phyloP scores from a whole-genome alignment of 2,797 vertebrate species.

The Crax fasciolata region DNA sequence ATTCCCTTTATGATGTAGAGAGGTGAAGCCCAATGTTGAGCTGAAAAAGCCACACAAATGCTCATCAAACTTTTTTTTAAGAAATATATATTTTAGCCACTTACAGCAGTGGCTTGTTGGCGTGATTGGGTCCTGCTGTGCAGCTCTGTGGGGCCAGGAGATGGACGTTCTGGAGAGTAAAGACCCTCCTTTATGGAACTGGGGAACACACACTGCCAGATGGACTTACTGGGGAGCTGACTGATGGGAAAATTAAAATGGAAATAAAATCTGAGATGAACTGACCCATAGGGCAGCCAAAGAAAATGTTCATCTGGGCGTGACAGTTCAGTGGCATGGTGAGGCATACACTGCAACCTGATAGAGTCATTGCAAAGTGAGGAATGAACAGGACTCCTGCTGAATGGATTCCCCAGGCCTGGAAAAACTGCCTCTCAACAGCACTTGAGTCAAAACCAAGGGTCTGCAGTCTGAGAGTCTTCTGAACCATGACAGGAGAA shows the following conservation, averaged over 20 bases:
- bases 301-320: not conserved
- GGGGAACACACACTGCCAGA: not conserved
- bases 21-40: not conserved
- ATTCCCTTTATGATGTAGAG: not conserved
- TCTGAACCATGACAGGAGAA: fast-evolving
- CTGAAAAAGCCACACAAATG: not conserved
- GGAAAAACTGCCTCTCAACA: not conserved
- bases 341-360: not conserved
- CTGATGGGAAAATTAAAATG: not conserved
- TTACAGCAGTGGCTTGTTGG: not conserved
- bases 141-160: not conserved
- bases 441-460: not conserved
- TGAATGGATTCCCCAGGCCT: not conserved
- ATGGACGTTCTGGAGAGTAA: not conserved
- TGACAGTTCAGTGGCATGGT: not conserved
- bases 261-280: not conserved
- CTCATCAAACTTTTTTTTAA: not conserved
- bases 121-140: not conserved
- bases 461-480: not conserved
- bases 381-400: not conserved
- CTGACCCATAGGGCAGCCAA: not conserved
- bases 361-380: not conserved
- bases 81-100: not conserved
- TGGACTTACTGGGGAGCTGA: not conserved
- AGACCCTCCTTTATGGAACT: not conserved